A percentile compares a stretch with the other conserved stretches of the same genome.
These are phyloP conservation scores for Rhegmatorhina hoffmannsi DNA, from an alignment of 2,113 vertebrate species.

Conservation along the genomic window DNA sequence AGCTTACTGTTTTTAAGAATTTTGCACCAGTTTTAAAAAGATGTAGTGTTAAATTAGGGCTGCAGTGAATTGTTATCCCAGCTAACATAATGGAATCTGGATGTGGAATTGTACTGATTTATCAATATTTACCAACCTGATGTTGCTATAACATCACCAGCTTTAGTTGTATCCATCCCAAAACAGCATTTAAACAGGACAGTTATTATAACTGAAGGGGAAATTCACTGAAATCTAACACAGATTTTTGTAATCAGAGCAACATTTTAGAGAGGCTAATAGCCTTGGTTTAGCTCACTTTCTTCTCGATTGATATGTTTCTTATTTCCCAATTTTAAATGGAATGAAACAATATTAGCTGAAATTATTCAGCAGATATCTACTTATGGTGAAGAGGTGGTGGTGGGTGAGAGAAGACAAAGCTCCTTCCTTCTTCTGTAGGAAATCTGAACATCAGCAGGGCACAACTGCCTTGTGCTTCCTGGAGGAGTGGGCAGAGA, in stretches of 20 bases:
- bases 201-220: not conserved
- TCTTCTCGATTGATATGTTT: not conserved
- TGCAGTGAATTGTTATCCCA: not conserved
- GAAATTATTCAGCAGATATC: not conserved
- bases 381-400: not conserved
- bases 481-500: not conserved
- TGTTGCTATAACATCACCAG: not conserved
- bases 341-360: not conserved
- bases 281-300: not conserved
- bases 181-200: not conserved
- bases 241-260: not conserved
- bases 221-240: not conserved
- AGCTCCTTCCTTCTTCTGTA: not conserved
- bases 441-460: not conserved
- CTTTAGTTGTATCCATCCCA: not conserved
- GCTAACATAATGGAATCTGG: not conserved
- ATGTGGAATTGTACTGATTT: not conserved
- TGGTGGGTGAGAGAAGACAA: not conserved
- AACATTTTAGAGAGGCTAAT: not conserved
- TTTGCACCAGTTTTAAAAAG: not conserved
- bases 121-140: not conserved
- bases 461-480: not conserved
- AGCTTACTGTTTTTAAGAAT: not conserved
- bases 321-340: not conserved
- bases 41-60: not conserved